A percentile compares a stretch with the other conserved stretches of the same genome.
Evolutionary conservation across 2,888 invertebrate genomes (phyloP).

Genomic region (Drosophila paramelanica): DNA sequence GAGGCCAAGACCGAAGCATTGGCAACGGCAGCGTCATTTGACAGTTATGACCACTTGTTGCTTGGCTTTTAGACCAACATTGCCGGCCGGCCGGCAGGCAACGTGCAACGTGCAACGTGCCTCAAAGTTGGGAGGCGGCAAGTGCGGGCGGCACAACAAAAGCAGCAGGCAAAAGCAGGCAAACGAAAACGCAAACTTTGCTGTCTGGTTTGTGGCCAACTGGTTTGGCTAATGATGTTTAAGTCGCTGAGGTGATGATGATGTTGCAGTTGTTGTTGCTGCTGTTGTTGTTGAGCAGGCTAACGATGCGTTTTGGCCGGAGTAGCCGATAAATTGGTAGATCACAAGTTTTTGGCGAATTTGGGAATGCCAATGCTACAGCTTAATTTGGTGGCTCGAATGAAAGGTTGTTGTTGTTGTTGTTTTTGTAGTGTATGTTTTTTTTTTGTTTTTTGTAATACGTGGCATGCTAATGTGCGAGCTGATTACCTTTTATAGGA

Average conservation of each 20-base stretch:
- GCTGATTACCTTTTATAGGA: slow-evolving; percentile 72
- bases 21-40: slow-evolving; percentile 55
- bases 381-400: slow-evolving; percentile 48
- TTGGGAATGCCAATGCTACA: slow-evolving; percentile 50
- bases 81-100: slow-evolving; percentile 60
- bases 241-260: slow-evolving; percentile 18
- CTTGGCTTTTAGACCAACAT: slow-evolving; percentile 57
- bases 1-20: slow-evolving; percentile 7
- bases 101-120: neutral
- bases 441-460: slow-evolving; percentile 13
- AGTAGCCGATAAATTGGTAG: slow-evolving; percentile 51
- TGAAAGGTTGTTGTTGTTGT: slow-evolving; percentile 4
- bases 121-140: neutral
- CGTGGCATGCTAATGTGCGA: slow-evolving; percentile 55
- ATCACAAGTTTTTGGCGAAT: slow-evolving; percentile 37
- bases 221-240: slow-evolving; percentile 57
- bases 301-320: slow-evolving; percentile 42
- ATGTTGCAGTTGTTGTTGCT: slow-evolving; percentile 23
- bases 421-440: neutral
- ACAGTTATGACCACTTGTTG: slow-evolving; percentile 79
- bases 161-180: slow-evolving; percentile 16
- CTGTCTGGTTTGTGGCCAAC: slow-evolving; percentile 54
- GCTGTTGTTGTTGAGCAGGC: slow-evolving; percentile 28
- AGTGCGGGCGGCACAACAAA: slow-evolving; percentile 36
- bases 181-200: slow-evolving; percentile 17